Conservation (phyloP, 2,113 vertebrate species). For the Corvus cornix region DNA sequence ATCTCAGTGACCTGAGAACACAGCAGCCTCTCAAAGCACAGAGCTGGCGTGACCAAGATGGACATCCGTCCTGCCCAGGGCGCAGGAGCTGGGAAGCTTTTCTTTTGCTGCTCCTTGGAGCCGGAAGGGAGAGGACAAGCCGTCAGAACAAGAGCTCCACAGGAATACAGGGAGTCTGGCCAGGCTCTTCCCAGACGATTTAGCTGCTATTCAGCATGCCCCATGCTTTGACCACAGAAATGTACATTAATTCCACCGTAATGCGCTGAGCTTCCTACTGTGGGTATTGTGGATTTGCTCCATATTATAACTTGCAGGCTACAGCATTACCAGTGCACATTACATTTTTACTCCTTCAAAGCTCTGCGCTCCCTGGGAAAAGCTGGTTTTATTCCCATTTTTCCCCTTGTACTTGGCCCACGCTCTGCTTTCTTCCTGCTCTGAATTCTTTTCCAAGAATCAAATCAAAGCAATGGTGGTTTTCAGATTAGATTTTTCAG, state of each 20-base stretch:
- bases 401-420: background rate
- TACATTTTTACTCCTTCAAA: background rate
- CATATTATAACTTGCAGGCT: background rate
- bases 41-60: rapidly evolving
- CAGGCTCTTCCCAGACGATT: background rate
- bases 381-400: background rate
- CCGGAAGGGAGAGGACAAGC: background rate
- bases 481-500: background rate
- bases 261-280: background rate
- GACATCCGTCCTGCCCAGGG: background rate
- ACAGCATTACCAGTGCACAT: background rate
- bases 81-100: rapidly evolving
- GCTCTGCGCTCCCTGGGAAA: rapidly evolving
- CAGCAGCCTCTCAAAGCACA: background rate
- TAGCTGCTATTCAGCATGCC: background rate
- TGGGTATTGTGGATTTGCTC: background rate
- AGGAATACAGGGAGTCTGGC: background rate
- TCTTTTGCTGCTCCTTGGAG: background rate
- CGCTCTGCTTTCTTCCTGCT: background rate
- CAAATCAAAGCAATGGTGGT: background rate
- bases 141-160: background rate
- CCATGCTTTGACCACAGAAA: background rate
- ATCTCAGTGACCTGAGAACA: background rate
- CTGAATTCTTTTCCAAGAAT: background rate
- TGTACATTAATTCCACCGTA: background rate